Evolutionary conservation across 2,888 invertebrate species (phyloP), one percentile per base, ranked within the genome.

Genomic region (Agrochola lychnidis): DNA sequence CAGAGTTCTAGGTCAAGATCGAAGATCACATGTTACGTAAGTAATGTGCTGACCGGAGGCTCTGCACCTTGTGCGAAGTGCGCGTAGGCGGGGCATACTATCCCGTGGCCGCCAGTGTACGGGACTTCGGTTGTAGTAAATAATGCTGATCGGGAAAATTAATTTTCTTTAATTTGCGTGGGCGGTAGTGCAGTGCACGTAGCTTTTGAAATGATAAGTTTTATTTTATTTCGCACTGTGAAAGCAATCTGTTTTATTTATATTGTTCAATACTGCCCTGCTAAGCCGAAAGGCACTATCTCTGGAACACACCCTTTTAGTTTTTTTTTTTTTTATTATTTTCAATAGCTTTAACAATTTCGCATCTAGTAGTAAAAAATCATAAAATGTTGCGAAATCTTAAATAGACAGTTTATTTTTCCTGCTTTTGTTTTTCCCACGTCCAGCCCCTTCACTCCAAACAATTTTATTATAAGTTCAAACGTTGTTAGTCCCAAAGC

Each of bases 31-130:
- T 87, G 87, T 90, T 88, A 89, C 74, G 85, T 91, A 87, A 91
- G 89, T 90, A 89, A 90, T 90, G 86, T 83, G 88, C 84, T 89
- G 90, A 90, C 92, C 90, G 89, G 89, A 74, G 91, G 91, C 89
- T 82, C 79, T 85, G 84, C 91, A 90, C 91, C 90, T 91, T 89
- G 90, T 89, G 87, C 73, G 85, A 77, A 85, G 64, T 73, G 88
- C 80, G 86, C 84, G 92, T 92, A 73, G 92, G 92, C 92, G 92
- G 84, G 89, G 87, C 72, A 53, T 71, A 77, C 79, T 66, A 76
- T 89, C 79, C 82, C 74, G 56, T 82, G 87, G 81, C 83, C 74
- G 57, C 78, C 85, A 89, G 77, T 88, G 81, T 89, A 91, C 89
- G 86, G 87, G 80, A 87, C 87, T 86, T 51, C 30, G 70, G 40